A percentile compares a stretch with the other conserved stretches of the same genome.
These are phyloP conservation scores for Cariama cristata DNA, from an alignment of 2,113 vertebrate genomes.

Conservation along the genomic window DNA sequence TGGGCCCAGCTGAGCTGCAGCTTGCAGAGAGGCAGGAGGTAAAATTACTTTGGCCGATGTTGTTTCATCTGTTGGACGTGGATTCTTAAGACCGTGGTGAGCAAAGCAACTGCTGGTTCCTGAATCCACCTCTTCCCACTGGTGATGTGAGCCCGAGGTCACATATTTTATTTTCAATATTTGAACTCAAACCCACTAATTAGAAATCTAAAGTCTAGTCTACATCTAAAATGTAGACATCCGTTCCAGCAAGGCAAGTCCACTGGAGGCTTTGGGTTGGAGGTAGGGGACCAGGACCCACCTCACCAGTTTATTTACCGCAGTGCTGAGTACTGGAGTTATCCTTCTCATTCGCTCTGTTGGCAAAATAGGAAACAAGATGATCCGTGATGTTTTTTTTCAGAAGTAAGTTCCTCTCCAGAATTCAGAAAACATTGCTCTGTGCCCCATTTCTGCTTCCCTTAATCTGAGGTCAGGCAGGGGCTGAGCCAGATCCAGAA, in stretches of 20 bases:
- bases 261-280: not conserved
- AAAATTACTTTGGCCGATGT: not conserved
- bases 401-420: not conserved
- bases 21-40: not conserved
- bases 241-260: not conserved
- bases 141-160: not conserved
- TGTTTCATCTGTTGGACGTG: not conserved
- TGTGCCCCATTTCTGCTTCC: not conserved
- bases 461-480: not conserved
- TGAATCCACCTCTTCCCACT: not conserved
- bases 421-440: not conserved
- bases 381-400: not conserved
- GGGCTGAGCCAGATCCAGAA: not conserved
- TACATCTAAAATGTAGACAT: not conserved
- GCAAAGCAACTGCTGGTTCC: not conserved
- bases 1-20: not conserved
- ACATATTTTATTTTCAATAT: not conserved
- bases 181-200: not conserved
- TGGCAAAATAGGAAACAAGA: not conserved
- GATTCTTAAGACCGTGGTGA: not conserved
- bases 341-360: rapidly evolving
- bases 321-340: not conserved
- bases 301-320: not conserved
- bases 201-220: not conserved
- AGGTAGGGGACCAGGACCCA: not conserved